phyloP scores from a whole-genome alignment of 2,888 invertebrate genomes.

The Schrankia costaestrigalis region DNA sequence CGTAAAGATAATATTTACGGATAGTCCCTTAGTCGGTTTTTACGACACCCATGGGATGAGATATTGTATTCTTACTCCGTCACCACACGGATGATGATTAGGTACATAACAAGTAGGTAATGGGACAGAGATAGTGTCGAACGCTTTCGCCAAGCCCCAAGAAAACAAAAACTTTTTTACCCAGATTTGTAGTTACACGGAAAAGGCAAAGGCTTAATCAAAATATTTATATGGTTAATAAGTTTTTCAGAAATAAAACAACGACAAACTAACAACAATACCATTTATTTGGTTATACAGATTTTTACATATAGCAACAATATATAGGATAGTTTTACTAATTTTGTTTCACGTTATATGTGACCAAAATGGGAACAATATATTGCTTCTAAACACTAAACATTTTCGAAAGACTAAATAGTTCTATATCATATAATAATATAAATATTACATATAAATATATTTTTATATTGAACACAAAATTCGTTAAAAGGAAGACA shows the following conservation, averaged over 20 bases:
- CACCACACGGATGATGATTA: no score
- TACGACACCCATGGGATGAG: no score
- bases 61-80: no score
- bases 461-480: slow-evolving; percentile 20
- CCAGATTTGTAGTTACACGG: no score
- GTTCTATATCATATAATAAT: slow-evolving; percentile 25
- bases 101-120: no score
- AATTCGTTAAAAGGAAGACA: slow-evolving; percentile 39
- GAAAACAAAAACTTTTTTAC: no score
- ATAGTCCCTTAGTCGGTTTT: no score
- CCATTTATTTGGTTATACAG: slow-evolving; percentile 79
- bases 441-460: slow-evolving; percentile 10
- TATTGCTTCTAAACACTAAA: slow-evolving; percentile 57
- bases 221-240: background rate
- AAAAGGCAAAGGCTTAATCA: no score
- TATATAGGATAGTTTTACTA: slow-evolving; percentile 57
- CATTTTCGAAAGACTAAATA: slow-evolving; percentile 32
- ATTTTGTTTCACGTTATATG: slow-evolving; percentile 45
- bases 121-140: no score
- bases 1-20: no score
- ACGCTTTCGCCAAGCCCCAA: no score
- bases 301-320: slow-evolving; percentile 76
- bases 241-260: slow-evolving; percentile 40
- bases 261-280: slow-evolving; percentile 69
- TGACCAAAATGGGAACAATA: slow-evolving; percentile 55